Evolutionary conservation across 2,113 vertebrate species (phyloP).

Genomic region (Laticauda colubrina): DNA sequence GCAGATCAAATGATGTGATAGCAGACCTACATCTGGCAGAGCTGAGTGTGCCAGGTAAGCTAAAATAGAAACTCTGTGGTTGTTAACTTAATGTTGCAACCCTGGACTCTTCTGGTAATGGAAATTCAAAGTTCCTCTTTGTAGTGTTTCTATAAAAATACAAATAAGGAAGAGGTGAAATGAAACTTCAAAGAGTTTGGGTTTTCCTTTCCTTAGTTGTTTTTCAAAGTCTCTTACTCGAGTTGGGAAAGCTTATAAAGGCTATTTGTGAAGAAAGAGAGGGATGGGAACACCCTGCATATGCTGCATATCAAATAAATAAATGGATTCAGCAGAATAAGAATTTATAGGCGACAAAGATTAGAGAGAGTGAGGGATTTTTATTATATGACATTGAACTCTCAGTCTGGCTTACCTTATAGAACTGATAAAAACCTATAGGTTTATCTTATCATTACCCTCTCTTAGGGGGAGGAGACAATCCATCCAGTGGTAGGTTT

Average conservation of each 20-base stretch:
- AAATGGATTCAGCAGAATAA: slow-evolving; percentile 55
- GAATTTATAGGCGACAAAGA: slow-evolving; percentile 18
- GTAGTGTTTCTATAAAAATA: slow-evolving; percentile 72
- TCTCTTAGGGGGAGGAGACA: not conserved
- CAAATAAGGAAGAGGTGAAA: slow-evolving; percentile 82
- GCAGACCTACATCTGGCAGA: slow-evolving; percentile 71
- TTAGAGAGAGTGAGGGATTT: slow-evolving; percentile 37
- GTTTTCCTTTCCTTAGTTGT: slow-evolving; percentile 44
- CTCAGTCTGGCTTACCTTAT: not conserved
- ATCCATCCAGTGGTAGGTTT: not conserved
- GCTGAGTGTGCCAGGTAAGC: slow-evolving; percentile 72
- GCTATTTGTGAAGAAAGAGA: slow-evolving; percentile 54
- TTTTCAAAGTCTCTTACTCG: slow-evolving; percentile 62
- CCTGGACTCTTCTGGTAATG: slow-evolving; percentile 68
- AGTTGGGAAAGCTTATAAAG: slow-evolving; percentile 68
- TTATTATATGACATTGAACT: not conserved
- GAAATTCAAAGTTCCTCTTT: slow-evolving; percentile 76
- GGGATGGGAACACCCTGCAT: slow-evolving; percentile 45
- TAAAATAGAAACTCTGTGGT: slow-evolving; percentile 71
- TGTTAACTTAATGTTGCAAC: slow-evolving; percentile 68
- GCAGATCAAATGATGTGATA: slow-evolving; percentile 72
- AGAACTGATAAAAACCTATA: not conserved
- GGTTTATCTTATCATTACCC: not conserved
- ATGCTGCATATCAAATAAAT: slow-evolving; percentile 67
- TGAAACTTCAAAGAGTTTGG: slow-evolving; percentile 64